phyloP scores from a whole-genome alignment of 1,140 invertebrate species.

The Doryteuthis pealeii region DNA sequence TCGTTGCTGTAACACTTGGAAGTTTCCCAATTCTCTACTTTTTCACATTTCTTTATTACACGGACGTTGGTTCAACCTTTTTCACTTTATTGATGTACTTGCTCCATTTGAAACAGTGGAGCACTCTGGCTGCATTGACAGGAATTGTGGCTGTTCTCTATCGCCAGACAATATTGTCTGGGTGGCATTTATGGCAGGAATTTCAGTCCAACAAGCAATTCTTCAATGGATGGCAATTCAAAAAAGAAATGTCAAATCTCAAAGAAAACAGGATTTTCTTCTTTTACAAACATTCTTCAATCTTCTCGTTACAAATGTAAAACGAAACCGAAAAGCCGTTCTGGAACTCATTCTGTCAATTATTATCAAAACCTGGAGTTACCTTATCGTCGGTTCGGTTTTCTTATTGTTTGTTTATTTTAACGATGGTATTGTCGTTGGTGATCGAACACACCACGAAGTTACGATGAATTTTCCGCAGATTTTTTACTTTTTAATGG shows the following conservation, averaged over 20 bases:
- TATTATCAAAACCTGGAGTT: conserved; percentile 53
- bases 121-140: conserved; percentile 51
- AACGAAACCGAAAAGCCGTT: conserved; percentile 15
- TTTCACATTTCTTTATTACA: conserved; percentile 94
- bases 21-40: conserved; percentile 89
- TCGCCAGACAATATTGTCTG: conserved; percentile 91
- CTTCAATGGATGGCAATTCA: conserved; percentile 35
- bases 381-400: conserved; percentile 67
- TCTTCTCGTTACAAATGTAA: conserved; percentile 17
- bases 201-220: conserved; percentile 31
- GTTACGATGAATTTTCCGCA: conserved; percentile 83
- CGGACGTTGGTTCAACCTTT: conserved; percentile 74
- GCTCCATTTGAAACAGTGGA: conserved; percentile 61
- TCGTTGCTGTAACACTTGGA: conserved; percentile 64
- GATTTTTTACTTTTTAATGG: conserved; percentile 83
- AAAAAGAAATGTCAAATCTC: conserved; percentile 29
- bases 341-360: conserved; percentile 19
- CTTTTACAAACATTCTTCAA: conserved; percentile 27
- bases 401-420: conserved; percentile 72
- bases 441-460: conserved; percentile 84
- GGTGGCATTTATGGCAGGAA: conserved; percentile 72
- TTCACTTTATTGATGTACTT: conserved; percentile 74
- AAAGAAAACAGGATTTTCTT: conserved; percentile 24
- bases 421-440: conserved; percentile 88
- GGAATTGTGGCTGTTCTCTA: conserved; percentile 75